phyloP scores from a whole-genome alignment of 2,113 vertebrate genomes.

The Chlorodrepanis virens region DNA sequence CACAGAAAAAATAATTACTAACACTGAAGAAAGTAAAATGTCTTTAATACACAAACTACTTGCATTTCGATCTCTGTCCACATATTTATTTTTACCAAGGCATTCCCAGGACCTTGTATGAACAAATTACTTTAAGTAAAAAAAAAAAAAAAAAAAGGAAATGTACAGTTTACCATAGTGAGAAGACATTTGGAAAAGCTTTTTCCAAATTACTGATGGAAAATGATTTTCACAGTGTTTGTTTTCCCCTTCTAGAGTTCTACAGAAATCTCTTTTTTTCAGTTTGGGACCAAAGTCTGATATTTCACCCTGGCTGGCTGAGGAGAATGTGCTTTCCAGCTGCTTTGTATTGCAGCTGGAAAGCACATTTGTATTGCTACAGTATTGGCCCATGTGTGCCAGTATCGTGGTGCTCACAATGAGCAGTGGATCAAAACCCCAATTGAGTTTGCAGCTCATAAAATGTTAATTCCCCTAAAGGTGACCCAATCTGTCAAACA shows the following conservation, averaged over 20 bases:
- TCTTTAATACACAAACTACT: neutral
- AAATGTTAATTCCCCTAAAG: neutral
- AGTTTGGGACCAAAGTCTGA: neutral
- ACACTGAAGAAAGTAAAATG: neutral
- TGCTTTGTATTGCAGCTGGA: neutral
- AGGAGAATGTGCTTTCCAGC: neutral
- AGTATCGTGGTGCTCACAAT: fast-evolving
- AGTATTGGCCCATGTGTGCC: neutral
- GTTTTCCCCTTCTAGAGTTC: neutral
- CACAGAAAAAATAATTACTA: neutral
- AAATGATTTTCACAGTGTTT: neutral
- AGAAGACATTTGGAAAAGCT: neutral
- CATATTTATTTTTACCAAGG: neutral
- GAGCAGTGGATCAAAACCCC: neutral
- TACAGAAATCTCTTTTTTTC: neutral
- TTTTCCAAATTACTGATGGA: neutral
- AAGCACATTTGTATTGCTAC: neutral
- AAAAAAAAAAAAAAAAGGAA: neutral
- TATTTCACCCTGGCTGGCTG: neutral
- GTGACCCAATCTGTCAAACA: neutral
- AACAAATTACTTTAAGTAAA: neutral
- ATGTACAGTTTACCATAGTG: neutral
- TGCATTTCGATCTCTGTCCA: neutral
- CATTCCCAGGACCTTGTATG: neutral
- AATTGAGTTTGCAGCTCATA: neutral